Percentiles rank a stretch among this genome's conserved stretches.
Evolutionary conservation across 2,113 vertebrate species (phyloP).

Genomic region (Plectropomus leopardus): DNA sequence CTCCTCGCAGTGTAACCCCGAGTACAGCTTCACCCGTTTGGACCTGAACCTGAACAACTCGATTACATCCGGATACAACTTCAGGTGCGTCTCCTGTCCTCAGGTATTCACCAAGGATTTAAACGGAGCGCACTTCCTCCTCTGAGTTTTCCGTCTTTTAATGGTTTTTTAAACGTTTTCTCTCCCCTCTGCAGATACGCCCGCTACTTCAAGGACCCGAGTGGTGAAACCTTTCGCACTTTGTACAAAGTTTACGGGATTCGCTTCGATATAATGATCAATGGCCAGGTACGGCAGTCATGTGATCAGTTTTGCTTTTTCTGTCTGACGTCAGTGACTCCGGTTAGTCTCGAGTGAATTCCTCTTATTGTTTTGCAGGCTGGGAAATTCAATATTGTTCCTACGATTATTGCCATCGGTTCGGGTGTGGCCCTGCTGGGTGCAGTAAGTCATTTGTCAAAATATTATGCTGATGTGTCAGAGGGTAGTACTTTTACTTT

Average conservation of each 20-base stretch:
- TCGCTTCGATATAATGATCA: conserved; percentile 95
- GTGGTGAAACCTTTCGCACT: conserved; percentile 87
- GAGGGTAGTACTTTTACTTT: too few species aligned
- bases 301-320: neutral
- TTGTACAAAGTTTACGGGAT: conserved; percentile 96
- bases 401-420: conserved; percentile 93
- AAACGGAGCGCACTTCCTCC: too few species aligned
- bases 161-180: too few species aligned
- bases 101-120: neutral
- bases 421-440: conserved; percentile 94
- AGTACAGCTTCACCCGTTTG: conserved; percentile 93
- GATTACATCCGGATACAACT: conserved; percentile 94
- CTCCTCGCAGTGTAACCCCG: conserved; percentile 89
- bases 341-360: neutral
- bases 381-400: conserved; percentile 95
- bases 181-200: conserved; percentile 88
- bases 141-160: too few species aligned
- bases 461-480: neutral
- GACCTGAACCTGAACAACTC: conserved; percentile 87
- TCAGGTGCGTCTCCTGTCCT: too few species aligned
- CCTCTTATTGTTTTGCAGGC: conserved; percentile 86
- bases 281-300: conserved; percentile 88
- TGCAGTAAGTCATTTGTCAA: conserved; percentile 86
- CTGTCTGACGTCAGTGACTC: neutral
- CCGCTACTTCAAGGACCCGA: conserved; percentile 89